Evolutionary conservation across 2,888 invertebrate genomes (phyloP).

Genomic region (Serrognathus titanus): DNA sequence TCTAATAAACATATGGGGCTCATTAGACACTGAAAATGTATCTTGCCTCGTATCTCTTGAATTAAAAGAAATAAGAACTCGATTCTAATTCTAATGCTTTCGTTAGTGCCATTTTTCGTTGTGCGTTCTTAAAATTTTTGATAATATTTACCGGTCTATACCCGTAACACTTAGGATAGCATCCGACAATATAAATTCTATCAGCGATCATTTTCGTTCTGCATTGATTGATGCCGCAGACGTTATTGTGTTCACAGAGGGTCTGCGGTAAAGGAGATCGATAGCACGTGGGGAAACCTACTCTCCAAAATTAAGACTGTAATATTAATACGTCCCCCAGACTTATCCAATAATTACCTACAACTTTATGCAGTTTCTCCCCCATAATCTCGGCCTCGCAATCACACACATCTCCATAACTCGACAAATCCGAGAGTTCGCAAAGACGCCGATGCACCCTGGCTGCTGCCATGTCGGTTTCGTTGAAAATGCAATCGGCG

Average conservation of each 20-base stretch:
- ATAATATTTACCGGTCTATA: conserved; percentile 40
- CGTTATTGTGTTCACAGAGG: conserved; percentile 45
- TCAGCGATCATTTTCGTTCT: conserved; percentile 36
- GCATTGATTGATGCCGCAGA: conserved; percentile 45
- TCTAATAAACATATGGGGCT: too few species aligned
- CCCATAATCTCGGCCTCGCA: conserved; percentile 37
- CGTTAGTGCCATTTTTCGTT: too few species aligned
- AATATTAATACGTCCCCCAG: background rate
- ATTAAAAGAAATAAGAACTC: too few species aligned
- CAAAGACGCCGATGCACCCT: conserved; percentile 49
- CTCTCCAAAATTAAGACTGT: conserved; percentile 5
- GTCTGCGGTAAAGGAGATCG: conserved; percentile 43
- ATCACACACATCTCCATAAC: conserved; percentile 34
- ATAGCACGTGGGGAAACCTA: conserved; percentile 51
- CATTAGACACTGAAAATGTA: too few species aligned
- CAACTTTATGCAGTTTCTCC: conserved; percentile 40
- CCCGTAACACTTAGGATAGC: conserved; percentile 42
- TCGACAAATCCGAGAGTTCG: conserved; percentile 43
- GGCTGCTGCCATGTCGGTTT: conserved; percentile 35
- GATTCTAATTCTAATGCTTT: too few species aligned
- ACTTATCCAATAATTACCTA: conserved; percentile 32
- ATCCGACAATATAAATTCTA: conserved; percentile 42
- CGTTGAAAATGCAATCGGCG: conserved; percentile 41
- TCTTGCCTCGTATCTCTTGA: too few species aligned
- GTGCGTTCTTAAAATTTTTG: background rate